These are phyloP conservation scores for Encarsia formosa DNA, from an alignment of 2,888 invertebrate species.

Conservation along the genomic window DNA sequence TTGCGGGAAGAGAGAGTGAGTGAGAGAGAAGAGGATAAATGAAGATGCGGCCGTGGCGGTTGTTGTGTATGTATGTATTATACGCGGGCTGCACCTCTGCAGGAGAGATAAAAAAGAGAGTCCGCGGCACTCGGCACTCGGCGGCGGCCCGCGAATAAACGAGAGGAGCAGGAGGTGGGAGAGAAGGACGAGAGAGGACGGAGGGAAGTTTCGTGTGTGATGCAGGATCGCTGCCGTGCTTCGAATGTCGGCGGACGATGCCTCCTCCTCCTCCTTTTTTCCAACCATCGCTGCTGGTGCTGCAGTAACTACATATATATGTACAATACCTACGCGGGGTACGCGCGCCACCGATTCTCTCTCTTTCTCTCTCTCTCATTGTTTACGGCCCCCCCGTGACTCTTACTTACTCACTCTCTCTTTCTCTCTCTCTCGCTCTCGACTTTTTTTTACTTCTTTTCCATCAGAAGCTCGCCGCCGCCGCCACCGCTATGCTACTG, in stretches of 20 bases:
- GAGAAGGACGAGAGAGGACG: slow-evolving; percentile 9
- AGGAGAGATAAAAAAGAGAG: background rate
- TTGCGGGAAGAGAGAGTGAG: slow-evolving; percentile 9
- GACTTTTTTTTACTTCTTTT: too few relatives aligned
- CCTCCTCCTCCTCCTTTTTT: too few relatives aligned
- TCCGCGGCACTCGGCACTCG: too few relatives aligned
- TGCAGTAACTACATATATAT: background rate
- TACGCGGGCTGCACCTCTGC: background rate
- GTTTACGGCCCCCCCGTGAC: background rate
- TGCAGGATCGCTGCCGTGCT: slow-evolving; percentile 7
- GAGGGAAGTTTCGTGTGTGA: background rate
- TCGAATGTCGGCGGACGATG: slow-evolving; percentile 20
- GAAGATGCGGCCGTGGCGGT: background rate
- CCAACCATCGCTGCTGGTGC: too few relatives aligned
- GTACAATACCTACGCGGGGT: too few relatives aligned
- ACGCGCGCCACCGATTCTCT: background rate
- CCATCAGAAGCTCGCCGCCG: too few relatives aligned
- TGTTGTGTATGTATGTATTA: background rate
- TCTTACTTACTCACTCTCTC: background rate
- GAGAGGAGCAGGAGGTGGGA: background rate
- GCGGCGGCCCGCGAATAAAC: too few relatives aligned
- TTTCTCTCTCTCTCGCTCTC: too few relatives aligned
- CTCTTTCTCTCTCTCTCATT: background rate
- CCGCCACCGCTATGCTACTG: too few relatives aligned
- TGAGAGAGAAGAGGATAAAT: background rate